Evolutionary conservation across 2,888 invertebrate species (phyloP), one percentile per base, ranked within the genome.

Genomic region (Monochamus alternatus): DNA sequence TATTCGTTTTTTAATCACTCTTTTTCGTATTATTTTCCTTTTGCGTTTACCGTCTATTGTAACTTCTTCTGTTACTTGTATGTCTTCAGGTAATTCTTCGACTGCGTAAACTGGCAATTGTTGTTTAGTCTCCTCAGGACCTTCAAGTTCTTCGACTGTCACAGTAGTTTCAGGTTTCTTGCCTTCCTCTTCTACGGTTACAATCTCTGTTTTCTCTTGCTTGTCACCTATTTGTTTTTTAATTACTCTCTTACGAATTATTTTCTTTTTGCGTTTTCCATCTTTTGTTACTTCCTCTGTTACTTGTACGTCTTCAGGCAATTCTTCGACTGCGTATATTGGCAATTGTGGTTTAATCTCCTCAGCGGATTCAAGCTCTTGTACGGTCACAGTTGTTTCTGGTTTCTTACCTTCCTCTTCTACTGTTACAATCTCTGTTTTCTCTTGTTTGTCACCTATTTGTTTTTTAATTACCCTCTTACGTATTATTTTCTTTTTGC

Each of bases 1-100:
- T 86, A 95, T 94, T 85, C 94, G 94, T 87, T 93, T 94, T 59
- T 92, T 92, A 82, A 93, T 91, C 2, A 79, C 78, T 3, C 80
- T 78, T 79, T 94, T 93, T 51, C 91, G 89, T 75, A 96, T 92
- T 81, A 89, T 91, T 38, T 96, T 89, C 59, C 89, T 92, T 0
- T 95, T 94, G 77, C 90, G 92, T 63, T 91, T 92, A 76, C 93
- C 92, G 78, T 92, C 91, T 38, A 90, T 90, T 2, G 89, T 89
- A 68, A 95, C 92, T 44, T 92, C 84, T 81, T 92, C 92, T 3
- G 90, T 91, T 62, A 92, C 87, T 10, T 89, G 87, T 85, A 87
- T 78, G 78, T 86, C 82, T 74, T 86, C 86, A 59, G 81, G 83
- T 43, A 87, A 82, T 70, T 79, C 80, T 63, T 82, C 79, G n/a